Evolutionary conservation across 2,797 vertebrate species (phyloP).

Genomic region (Meda fulgida): DNA sequence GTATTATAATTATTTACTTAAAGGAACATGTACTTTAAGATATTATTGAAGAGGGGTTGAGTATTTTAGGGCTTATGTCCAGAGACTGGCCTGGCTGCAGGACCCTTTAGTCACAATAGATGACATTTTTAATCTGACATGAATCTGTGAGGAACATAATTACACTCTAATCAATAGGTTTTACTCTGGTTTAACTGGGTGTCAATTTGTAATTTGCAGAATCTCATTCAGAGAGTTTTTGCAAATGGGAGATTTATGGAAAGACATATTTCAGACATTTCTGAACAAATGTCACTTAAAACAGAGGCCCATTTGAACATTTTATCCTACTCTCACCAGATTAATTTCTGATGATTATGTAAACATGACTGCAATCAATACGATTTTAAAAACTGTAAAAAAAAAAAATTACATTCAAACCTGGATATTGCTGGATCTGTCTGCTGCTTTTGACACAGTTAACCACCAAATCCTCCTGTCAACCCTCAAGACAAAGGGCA

Average conservation of each 20-base stretch:
- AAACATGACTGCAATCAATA: background rate
- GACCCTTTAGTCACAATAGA: background rate
- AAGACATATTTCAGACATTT: background rate
- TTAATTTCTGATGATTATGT: background rate
- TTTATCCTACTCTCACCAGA: background rate
- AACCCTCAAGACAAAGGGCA: too few species aligned
- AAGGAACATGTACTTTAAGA: conserved; percentile 52
- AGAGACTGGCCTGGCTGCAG: conserved; percentile 4
- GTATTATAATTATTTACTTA: conserved; percentile 64
- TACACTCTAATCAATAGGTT: background rate
- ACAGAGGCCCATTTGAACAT: background rate
- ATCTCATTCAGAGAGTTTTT: background rate
- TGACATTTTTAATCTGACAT: background rate
- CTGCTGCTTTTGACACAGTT: too few species aligned
- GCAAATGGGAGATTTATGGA: background rate
- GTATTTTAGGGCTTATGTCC: conserved; percentile 18
- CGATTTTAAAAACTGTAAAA: too few species aligned
- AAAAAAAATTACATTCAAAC: background rate
- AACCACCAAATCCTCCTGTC: too few species aligned
- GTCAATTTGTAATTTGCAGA: background rate
- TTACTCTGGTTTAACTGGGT: background rate
- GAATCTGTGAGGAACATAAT: background rate
- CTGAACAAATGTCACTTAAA: background rate
- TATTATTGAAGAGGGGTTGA: conserved; percentile 9
- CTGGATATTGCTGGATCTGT: too few species aligned